A percentile compares a stretch with the other conserved stretches of the same genome.
Evolutionary conservation across 2,113 vertebrate genomes (phyloP).

Genomic region (Apodemus sylvaticus): DNA sequence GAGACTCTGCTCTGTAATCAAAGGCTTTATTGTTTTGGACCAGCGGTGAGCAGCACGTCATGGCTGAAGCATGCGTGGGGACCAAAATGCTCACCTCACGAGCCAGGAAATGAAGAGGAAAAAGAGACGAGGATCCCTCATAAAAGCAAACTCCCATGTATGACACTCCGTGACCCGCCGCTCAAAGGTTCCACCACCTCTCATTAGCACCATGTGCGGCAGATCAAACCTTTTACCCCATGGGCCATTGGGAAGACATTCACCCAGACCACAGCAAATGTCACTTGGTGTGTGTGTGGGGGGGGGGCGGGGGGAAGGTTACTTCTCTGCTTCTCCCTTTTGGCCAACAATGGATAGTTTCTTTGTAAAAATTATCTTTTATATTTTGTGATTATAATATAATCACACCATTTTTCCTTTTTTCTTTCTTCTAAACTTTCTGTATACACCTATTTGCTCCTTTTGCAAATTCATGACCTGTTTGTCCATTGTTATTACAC

Average conservation of each 20-base stretch:
- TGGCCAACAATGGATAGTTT: neutral
- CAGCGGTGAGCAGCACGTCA: neutral
- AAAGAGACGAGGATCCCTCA: neutral
- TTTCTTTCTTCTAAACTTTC: neutral
- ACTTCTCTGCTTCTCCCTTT: neutral
- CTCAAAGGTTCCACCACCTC: neutral
- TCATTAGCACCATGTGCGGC: neutral
- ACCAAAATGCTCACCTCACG: neutral
- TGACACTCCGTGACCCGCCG: neutral
- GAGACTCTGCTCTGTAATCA: neutral
- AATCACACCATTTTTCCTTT: neutral
- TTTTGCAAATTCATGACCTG: neutral
- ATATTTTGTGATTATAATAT: neutral
- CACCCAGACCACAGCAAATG: neutral
- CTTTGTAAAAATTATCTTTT: neutral
- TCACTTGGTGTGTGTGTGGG: neutral
- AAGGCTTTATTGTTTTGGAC: neutral
- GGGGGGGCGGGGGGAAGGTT: neutral
- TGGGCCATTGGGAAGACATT: neutral
- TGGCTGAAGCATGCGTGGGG: neutral
- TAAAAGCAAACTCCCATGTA: neutral
- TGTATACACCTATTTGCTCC: neutral
- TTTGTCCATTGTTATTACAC: neutral
- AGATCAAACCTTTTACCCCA: neutral
- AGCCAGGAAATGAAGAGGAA: neutral